These are phyloP conservation scores for Eudyptes chrysolophus DNA, from an alignment of 2,113 vertebrate species.

Conservation along the genomic window DNA sequence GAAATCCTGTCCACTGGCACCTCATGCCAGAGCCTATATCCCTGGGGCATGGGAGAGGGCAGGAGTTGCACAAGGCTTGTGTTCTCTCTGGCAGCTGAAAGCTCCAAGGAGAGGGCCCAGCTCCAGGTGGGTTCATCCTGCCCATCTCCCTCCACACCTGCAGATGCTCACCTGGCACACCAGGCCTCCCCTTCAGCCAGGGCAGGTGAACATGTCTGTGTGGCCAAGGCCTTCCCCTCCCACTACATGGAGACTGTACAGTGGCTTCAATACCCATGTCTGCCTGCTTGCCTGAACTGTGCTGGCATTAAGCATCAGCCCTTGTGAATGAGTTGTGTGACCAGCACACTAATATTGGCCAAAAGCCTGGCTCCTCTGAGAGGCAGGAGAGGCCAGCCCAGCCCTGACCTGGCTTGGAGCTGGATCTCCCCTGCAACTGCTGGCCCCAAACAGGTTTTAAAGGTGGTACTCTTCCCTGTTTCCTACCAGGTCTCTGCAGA, in stretches of 20 bases:
- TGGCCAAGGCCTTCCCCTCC: neutral
- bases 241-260: neutral
- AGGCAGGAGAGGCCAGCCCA: neutral
- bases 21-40: neutral
- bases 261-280: neutral
- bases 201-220: neutral
- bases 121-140: neutral
- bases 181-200: neutral
- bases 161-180: neutral
- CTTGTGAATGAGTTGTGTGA: neutral
- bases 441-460: neutral
- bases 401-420: neutral
- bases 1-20: neutral
- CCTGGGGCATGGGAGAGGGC: neutral
- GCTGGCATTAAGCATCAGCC: neutral
- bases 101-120: neutral
- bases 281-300: neutral
- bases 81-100: neutral
- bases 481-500: neutral
- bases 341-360: neutral
- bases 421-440: neutral
- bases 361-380: neutral
- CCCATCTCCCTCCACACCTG: neutral
- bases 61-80: neutral
- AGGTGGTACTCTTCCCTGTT: fast-evolving